Base-by-base conservation (phyloP, 2,113 vertebrate genomes). In the Ginglymostoma cirratum region DNA sequence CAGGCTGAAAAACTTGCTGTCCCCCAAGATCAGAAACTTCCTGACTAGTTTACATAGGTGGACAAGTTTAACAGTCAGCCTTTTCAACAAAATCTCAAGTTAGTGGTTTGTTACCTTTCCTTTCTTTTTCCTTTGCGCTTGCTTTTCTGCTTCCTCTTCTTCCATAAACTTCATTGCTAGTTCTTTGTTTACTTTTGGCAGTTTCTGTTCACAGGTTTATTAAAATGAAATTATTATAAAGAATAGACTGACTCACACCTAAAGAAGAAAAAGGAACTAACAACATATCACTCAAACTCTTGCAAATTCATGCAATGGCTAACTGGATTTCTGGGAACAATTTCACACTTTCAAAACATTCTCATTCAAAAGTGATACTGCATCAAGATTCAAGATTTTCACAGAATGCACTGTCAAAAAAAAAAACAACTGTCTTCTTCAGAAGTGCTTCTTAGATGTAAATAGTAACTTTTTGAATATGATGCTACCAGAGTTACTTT, bases 101-200 rank as follows among this genome's bases (percentile, higher is more conserved):
- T 65, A 67, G 61, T 61, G 14, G 55, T 65, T 52, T 93, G 96
- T 96, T 97, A 99, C 99, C 98, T 99, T 99, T 96, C 97, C 98
- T 97, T 98, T 99, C 97, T 98, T 99, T 96, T 97, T 98, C 2
- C 96, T 93, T 17, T 97, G 96, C 94, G 97, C 96, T 48, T 97
- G 97, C 0, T 98, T 98, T 95, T 97, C 96, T 0, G 98, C 97
- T 12, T 99, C 98, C 27, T 98, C 98, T 95, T 99, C 98, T 96
- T 99, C 99, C 96, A 99, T 99, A 96, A 99, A 97, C 96, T 99
- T 99, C 85, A 99, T 98, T 5, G 99, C 99, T 96, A 99, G 97
- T 7, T 99, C 98, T 97, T 99, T 99, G 97, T 99, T 99, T 96
- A 99, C 99, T 97, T 98, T 98, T 0, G 99, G 99, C 96, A 99